Conservation (phyloP, 2,888 invertebrate species). For the Aphelenchoides bicaudatus region DNA sequence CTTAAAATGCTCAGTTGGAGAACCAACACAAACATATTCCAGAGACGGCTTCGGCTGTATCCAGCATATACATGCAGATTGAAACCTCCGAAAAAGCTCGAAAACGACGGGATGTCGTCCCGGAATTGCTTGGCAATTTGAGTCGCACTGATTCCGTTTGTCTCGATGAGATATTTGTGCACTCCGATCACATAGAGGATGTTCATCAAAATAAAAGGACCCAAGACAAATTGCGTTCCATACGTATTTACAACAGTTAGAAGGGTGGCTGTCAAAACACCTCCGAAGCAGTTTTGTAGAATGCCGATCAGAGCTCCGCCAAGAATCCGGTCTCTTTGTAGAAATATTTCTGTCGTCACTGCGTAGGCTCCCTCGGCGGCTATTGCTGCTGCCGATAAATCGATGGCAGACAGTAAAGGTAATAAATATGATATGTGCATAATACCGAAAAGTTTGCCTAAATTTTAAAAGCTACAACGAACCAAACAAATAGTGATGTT, state of each 20-base stretch:
- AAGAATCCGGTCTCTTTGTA: slow-evolving; percentile 46
- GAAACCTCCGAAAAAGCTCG: not conserved
- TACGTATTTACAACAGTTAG: slow-evolving; percentile 42
- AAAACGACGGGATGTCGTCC: slow-evolving; percentile 14
- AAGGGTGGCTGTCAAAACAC: slow-evolving; percentile 42
- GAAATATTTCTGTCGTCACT: slow-evolving; percentile 51
- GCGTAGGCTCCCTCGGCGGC: slow-evolving; percentile 53
- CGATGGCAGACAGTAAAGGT: slow-evolving; percentile 45
- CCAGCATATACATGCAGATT: not conserved
- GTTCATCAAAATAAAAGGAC: slow-evolving; percentile 48
- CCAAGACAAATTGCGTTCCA: slow-evolving; percentile 44
- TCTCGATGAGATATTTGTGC: slow-evolving; percentile 46
- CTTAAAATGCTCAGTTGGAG: slow-evolving; percentile 5
- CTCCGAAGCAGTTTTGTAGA: slow-evolving; percentile 50
- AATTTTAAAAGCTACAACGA: slow-evolving; percentile 15
- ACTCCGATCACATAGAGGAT: slow-evolving; percentile 39
- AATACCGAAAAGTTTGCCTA: slow-evolving; percentile 25
- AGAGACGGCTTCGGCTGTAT: slow-evolving; percentile 5
- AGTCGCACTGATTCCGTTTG: slow-evolving; percentile 29
- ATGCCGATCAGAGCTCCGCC: slow-evolving; percentile 54
- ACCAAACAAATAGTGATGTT: not conserved
- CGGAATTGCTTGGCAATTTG: slow-evolving; percentile 14
- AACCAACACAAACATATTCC: slow-evolving; percentile 2
- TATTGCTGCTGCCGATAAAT: slow-evolving; percentile 51
- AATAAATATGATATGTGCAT: slow-evolving; percentile 18